A percentile compares a stretch with the other conserved stretches of the same genome.
These are phyloP conservation scores for Isurus oxyrinchus DNA, from an alignment of 2,113 vertebrate species.

Conservation along the genomic window DNA sequence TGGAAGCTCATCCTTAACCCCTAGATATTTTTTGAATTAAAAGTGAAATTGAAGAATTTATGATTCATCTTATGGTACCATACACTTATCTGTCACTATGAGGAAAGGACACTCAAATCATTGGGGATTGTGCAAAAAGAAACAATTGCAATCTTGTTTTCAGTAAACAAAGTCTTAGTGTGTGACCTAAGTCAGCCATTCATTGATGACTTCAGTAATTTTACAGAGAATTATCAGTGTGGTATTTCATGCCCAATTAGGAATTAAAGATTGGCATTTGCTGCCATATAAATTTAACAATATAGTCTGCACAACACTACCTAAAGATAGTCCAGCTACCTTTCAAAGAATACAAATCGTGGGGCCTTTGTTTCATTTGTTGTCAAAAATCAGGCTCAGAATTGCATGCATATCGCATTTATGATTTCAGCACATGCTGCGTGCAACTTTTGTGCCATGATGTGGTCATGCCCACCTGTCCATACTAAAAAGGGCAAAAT, in stretches of 20 bases:
- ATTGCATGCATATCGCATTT: neutral
- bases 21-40: neutral
- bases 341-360: neutral
- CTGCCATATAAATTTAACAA: neutral
- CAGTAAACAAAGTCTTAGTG: neutral
- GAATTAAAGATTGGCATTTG: neutral
- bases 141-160: neutral
- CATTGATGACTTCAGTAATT: neutral
- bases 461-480: neutral
- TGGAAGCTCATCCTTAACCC: neutral
- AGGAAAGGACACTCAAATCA: neutral
- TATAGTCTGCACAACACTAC: neutral
- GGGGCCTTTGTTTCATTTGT: neutral
- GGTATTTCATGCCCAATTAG: neutral
- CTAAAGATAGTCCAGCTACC: neutral
- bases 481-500: too few species aligned
- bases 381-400: neutral
- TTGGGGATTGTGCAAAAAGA: neutral
- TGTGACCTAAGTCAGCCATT: neutral
- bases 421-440: neutral
- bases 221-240: neutral
- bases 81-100: neutral
- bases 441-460: neutral
- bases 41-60: neutral
- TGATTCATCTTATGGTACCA: neutral